phyloP scores from a whole-genome alignment of 2,888 invertebrate species.

The Tetanocera ferruginea region DNA sequence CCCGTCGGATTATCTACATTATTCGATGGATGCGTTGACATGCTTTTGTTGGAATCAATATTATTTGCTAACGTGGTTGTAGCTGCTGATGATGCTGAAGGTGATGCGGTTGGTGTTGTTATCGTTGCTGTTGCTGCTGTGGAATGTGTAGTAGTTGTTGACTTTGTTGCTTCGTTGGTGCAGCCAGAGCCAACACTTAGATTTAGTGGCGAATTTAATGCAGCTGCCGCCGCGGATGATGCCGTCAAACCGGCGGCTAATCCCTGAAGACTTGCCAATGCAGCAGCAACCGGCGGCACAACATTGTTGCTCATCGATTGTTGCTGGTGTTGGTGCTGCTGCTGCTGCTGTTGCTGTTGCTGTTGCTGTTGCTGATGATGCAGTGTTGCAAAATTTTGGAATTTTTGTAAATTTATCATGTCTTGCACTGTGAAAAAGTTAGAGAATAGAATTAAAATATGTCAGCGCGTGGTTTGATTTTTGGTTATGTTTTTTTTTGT shows the following conservation, averaged over 20 bases:
- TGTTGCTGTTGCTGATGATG: constrained; percentile 62
- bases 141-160: neutral
- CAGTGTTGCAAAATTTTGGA: constrained; percentile 84
- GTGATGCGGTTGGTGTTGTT: constrained; percentile 3
- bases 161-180: constrained; percentile 19
- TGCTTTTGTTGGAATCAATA: constrained; percentile 50
- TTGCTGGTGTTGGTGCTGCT: constrained; percentile 73
- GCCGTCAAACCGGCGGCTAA: constrained; percentile 67
- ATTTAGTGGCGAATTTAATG: constrained; percentile 86
- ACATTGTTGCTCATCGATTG: constrained; percentile 67
- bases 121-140: constrained; percentile 25
- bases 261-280: constrained; percentile 77
- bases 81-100: constrained; percentile 36
- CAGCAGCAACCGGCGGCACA: constrained; percentile 72
- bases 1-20: constrained; percentile 46
- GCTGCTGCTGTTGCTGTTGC: constrained; percentile 59
- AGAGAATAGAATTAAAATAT: constrained; percentile 47
- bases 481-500: neutral
- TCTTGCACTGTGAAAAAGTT: constrained; percentile 67
- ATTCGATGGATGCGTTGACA: constrained; percentile 49
- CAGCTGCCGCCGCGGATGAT: constrained; percentile 70
- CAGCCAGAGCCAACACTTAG: constrained; percentile 78
- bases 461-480: constrained; percentile 33
- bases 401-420: constrained; percentile 74
- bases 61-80: constrained; percentile 44